These are phyloP conservation scores for Tenthredo scrophulariae DNA, from an alignment of 2,888 invertebrate genomes.

Conservation along the genomic window DNA sequence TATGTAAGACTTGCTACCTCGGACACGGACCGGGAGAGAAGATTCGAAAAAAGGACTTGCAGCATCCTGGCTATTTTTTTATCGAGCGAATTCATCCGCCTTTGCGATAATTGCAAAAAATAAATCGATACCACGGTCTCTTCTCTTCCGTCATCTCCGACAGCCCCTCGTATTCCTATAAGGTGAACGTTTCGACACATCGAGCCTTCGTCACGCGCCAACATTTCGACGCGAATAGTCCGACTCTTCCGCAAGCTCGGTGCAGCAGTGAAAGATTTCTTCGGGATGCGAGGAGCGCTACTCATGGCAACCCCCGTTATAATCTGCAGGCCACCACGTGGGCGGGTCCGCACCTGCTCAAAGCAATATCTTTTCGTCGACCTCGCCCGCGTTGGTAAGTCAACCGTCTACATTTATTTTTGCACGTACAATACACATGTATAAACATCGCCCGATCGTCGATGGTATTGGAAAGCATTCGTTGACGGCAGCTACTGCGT, in stretches of 20 bases:
- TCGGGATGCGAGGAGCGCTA: neutral
- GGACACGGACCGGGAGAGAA: neutral
- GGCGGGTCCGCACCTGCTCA: slow-evolving; percentile 47
- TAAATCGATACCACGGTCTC: neutral
- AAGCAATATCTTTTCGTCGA: slow-evolving; percentile 32
- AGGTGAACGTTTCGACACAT: neutral
- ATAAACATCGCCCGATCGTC: slow-evolving; percentile 14
- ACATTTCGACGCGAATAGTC: neutral
- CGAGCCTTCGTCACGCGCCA: neutral
- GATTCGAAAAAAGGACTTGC: neutral
- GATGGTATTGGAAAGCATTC: slow-evolving; percentile 34
- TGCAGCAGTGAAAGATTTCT: neutral
- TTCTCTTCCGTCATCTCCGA: neutral
- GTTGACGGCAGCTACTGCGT: slow-evolving; percentile 29
- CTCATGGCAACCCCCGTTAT: neutral
- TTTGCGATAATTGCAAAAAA: slow-evolving; percentile 8
- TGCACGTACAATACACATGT: neutral
- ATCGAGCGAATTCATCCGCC: neutral
- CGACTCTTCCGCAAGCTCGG: neutral
- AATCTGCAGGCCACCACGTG: slow-evolving; percentile 12
- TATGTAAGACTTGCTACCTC: neutral
- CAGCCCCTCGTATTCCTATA: neutral
- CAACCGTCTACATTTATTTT: slow-evolving; percentile 5
- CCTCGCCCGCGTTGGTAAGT: slow-evolving; percentile 27
- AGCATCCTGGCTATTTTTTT: neutral